A percentile compares a stretch with the other conserved stretches of the same genome.
Conservation (phyloP, 2,888 invertebrate species). For the Lucinisca nassula region DNA sequence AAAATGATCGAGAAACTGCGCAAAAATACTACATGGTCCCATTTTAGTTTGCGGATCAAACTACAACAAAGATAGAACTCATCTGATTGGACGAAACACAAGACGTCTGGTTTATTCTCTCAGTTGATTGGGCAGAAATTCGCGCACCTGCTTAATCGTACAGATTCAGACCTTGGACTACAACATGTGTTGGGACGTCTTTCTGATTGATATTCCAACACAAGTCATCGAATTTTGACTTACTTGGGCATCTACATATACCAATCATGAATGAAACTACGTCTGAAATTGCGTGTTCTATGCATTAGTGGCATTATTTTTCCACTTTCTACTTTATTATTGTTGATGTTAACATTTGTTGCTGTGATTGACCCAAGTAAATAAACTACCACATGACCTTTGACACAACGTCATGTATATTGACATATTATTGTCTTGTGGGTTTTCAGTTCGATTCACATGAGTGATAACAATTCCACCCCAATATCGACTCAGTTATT, state of each 20-base stretch:
- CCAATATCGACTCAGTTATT: no score
- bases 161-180: not conserved
- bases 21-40: constrained; percentile 37
- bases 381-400: constrained; percentile 12
- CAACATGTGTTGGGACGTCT: constrained; percentile 9
- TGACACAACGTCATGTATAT: constrained; percentile 13
- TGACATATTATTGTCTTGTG: constrained; percentile 7
- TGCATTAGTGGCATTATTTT: not conserved
- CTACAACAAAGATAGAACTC: constrained; percentile 68
- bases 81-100: constrained; percentile 72
- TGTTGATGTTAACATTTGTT: no score
- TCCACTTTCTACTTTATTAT: not conserved
- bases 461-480: not conserved
- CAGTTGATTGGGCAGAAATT: constrained; percentile 34
- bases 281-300: not conserved
- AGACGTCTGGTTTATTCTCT: not conserved
- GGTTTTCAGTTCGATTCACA: not conserved
- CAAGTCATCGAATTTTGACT: not conserved
- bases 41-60: constrained; percentile 50
- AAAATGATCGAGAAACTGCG: constrained; percentile 33
- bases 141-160: constrained; percentile 30
- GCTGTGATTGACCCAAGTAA: not conserved
- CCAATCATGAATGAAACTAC: not conserved
- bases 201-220: not conserved
- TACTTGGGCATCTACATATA: not conserved